A percentile compares a stretch with the other conserved stretches of the same genome.
Evolutionary conservation across 2,888 invertebrate species (phyloP).

Genomic region (Drosophila atroscutellata): DNA sequence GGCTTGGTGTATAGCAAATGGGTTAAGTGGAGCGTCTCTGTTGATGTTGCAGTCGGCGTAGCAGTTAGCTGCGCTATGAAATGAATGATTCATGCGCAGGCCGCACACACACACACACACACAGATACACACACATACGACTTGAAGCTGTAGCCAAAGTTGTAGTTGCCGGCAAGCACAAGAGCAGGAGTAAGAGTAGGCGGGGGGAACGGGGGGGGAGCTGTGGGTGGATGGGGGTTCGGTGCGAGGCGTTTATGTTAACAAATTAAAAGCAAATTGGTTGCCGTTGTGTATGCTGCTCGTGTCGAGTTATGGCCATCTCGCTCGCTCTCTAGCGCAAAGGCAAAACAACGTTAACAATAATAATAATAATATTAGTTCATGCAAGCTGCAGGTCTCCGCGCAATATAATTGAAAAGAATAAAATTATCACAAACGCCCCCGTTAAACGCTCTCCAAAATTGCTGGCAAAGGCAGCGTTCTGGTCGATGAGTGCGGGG

Average conservation of each 20-base stretch:
- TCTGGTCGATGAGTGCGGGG: not conserved
- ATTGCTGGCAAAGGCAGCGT: not conserved
- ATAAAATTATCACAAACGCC: constrained; percentile 1
- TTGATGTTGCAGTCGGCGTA: constrained; percentile 41
- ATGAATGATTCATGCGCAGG: constrained; percentile 76
- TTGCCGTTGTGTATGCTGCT: constrained; percentile 68
- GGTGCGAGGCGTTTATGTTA: constrained; percentile 83
- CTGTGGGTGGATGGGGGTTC: not conserved
- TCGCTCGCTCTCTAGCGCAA: constrained; percentile 39
- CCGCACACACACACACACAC: constrained; percentile 21
- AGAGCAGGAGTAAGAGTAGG: constrained; percentile 1
- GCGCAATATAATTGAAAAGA: constrained; percentile 36
- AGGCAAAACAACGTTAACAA: not conserved
- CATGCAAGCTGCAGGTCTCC: constrained; percentile 22
- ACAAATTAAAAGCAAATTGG: constrained; percentile 84
- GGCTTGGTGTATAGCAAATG: constrained; percentile 50
- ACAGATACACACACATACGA: constrained; percentile 11
- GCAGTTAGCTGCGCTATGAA: constrained; percentile 58
- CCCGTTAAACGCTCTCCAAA: constrained; percentile 12
- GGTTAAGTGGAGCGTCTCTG: constrained; percentile 68
- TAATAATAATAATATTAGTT: not conserved
- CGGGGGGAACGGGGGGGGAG: not conserved
- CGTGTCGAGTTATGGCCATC: constrained; percentile 23
- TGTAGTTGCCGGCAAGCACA: constrained; percentile 21
- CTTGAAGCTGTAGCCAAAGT: constrained; percentile 35